A percentile compares a stretch with the other conserved stretches of the same genome.
phyloP scores from a whole-genome alignment of 2,797 vertebrate species.

The Dicrostonyx torquatus region DNA sequence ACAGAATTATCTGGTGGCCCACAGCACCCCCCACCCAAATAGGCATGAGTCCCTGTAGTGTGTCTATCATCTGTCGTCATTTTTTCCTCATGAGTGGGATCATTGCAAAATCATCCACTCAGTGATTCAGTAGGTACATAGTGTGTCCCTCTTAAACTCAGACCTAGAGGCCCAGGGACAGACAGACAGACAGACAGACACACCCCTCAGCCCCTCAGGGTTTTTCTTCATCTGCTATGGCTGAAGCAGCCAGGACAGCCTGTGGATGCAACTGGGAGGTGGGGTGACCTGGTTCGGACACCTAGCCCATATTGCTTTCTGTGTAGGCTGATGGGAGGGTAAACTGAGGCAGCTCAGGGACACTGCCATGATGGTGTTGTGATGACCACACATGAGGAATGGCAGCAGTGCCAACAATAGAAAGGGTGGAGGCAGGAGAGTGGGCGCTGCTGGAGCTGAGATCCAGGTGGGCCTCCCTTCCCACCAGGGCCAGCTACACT shows the following conservation, averaged over 20 bases:
- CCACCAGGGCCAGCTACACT: not conserved
- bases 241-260: not conserved
- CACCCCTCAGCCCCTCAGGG: no score
- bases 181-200: not conserved
- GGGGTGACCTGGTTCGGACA: fast-evolving
- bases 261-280: not conserved
- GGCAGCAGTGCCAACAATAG: not conserved
- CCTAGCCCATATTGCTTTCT: not conserved
- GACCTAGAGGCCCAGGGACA: no score
- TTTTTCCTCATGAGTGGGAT: not conserved
- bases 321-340: no score
- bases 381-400: not conserved
- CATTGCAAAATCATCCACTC: not conserved
- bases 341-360: not conserved
- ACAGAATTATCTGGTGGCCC: not conserved
- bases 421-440: not conserved
- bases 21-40: not conserved
- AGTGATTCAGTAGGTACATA: not conserved
- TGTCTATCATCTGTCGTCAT: not conserved
- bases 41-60: fast-evolving
- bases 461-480: not conserved
- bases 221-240: not conserved
- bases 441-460: no score
- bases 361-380: not conserved
- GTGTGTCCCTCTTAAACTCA: not conserved